Evolutionary conservation across 2,888 invertebrate species (phyloP).

Genomic region (Xestobium rufovillosum): DNA sequence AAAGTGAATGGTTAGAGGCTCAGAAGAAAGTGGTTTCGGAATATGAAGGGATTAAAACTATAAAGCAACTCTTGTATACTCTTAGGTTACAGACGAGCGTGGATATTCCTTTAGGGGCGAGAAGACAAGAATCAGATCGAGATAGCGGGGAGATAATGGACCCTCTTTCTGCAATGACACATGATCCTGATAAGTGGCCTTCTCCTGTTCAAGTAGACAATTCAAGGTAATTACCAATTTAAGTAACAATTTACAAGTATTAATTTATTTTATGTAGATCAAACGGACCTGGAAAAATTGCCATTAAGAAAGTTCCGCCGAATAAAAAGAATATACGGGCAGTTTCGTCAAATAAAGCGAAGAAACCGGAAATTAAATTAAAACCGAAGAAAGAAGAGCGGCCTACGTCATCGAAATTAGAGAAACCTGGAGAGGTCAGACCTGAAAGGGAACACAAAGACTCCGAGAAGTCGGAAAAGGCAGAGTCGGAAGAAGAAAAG

Average conservation of each 20-base stretch:
- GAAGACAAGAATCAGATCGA: slow-evolving; percentile 50
- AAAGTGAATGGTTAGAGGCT: slow-evolving; percentile 87
- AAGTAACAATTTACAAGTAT: neutral
- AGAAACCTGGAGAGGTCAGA: slow-evolving; percentile 38
- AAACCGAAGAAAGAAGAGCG: slow-evolving; percentile 40
- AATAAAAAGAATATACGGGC: slow-evolving; percentile 38
- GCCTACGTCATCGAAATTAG: slow-evolving; percentile 38
- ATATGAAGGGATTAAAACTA: slow-evolving; percentile 82
- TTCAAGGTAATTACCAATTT: slow-evolving; percentile 37
- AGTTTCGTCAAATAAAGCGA: slow-evolving; percentile 36
- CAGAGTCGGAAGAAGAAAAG: slow-evolving; percentile 60
- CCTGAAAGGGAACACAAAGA: slow-evolving; percentile 49
- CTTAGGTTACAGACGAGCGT: slow-evolving; percentile 62
- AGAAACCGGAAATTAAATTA: slow-evolving; percentile 31
- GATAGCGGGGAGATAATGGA: slow-evolving; percentile 57
- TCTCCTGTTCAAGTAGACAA: slow-evolving; percentile 72
- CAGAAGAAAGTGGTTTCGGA: slow-evolving; percentile 84
- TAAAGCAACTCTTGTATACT: slow-evolving; percentile 66
- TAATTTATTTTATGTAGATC: slow-evolving; percentile 2
- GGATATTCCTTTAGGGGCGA: slow-evolving; percentile 45
- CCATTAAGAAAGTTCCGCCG: slow-evolving; percentile 31
- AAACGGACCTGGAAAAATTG: slow-evolving; percentile 25
- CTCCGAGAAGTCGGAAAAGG: slow-evolving; percentile 48
- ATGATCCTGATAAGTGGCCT: slow-evolving; percentile 84
- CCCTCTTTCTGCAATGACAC: slow-evolving; percentile 50